Percentiles rank a stretch among this genome's conserved stretches.
Conservation (phyloP, 2,888 invertebrate genomes). For the Ectemnius cavifrons region DNA sequence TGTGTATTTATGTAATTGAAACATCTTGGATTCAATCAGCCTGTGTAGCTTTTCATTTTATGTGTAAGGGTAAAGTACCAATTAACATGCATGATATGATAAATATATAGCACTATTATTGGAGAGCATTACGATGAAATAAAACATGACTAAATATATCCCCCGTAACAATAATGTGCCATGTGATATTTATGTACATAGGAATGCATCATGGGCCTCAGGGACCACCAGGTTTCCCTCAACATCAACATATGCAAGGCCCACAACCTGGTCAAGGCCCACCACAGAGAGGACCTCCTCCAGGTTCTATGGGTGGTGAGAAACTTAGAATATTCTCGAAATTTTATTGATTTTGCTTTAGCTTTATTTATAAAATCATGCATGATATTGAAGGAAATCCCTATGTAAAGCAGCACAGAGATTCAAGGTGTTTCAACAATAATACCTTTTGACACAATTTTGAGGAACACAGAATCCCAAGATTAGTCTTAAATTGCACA, state of each 20-base stretch:
- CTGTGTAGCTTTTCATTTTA: slow-evolving; percentile 17
- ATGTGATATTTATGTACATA: slow-evolving; percentile 58
- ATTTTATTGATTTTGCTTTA: slow-evolving; percentile 56
- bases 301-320: slow-evolving; percentile 77
- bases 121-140: neutral
- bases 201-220: slow-evolving; percentile 84
- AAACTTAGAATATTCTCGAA: slow-evolving; percentile 63
- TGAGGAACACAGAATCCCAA: neutral
- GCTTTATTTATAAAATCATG: slow-evolving; percentile 38
- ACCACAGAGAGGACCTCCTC: slow-evolving; percentile 82
- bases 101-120: slow-evolving; percentile 20
- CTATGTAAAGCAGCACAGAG: slow-evolving; percentile 49
- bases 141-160: slow-evolving; percentile 14
- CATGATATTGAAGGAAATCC: slow-evolving; percentile 66
- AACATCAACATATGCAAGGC: slow-evolving; percentile 81
- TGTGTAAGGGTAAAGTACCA: slow-evolving; percentile 13
- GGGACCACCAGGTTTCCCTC: slow-evolving; percentile 79
- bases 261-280: slow-evolving; percentile 86
- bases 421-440: slow-evolving; percentile 60
- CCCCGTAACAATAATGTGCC: slow-evolving; percentile 25
- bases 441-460: neutral
- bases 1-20: slow-evolving; percentile 40
- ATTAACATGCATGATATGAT: slow-evolving; percentile 50
- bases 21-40: slow-evolving; percentile 55
- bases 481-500: neutral